Evolutionary conservation across 2,888 invertebrate species (phyloP), one percentile per base, ranked within the genome.

Genomic region (Cremastinae sp.): DNA sequence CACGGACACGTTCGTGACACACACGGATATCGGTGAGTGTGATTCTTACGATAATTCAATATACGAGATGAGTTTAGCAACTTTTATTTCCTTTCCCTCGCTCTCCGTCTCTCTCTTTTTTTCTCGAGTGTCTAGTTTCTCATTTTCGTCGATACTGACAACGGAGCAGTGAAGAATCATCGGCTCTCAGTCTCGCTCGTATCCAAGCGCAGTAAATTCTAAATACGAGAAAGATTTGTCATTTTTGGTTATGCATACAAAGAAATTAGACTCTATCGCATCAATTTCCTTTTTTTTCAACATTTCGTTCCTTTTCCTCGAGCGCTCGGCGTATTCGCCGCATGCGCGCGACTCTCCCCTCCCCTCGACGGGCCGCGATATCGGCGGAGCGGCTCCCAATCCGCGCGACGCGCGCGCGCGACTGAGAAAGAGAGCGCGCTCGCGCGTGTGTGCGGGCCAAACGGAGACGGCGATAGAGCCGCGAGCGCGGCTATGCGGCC

Each of bases 261-360:
- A n/a, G n/a, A n/a, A n/a, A n/a, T n/a, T 28, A 28, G 28, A 5
- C 28, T 20, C 43, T n/a, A n/a, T n/a, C n/a, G n/a, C n/a, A n/a
- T n/a, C n/a, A n/a, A 22, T 41, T 53, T 45, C 39, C 35, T 20
- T 28, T 53, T 55, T 22, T 66, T 53, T n/a, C 14, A 16, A 35
- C 28, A 58, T 20, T 59, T 2, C 37, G 22, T 43, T 62, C 35
- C 47, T 28, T 74, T 68, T 71, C 28, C 28, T 53, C 28, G 22
- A 58, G 61, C 72, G 61, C n/a, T 10, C 62, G 53, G 59, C 69
- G 64, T 78, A 70, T 65, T 51, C 55, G 70, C 74, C 79, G 80
- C 80, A 78, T 80, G 80, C 80, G 80, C 80, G 62, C 65, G 45
- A 73, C 75, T 71, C 28, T 53, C 65, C 61, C 65, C 77, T 66